Evolutionary conservation across 2,888 invertebrate species (phyloP).

Genomic region (Spilarctia lutea): DNA sequence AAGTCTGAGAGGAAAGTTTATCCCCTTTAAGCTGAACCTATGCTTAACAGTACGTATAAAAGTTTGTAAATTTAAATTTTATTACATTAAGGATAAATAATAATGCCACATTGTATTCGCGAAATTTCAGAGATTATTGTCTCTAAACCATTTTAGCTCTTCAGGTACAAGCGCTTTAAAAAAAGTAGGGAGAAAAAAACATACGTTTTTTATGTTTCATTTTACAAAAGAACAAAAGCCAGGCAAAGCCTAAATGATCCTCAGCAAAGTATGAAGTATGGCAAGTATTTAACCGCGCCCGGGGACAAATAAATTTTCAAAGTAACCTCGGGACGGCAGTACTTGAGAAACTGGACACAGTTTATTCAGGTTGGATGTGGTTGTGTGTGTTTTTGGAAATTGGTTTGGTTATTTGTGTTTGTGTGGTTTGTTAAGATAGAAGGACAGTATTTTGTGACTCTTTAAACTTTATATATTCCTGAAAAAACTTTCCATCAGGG

Average conservation of each 20-base stretch:
- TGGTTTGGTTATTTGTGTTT: slow-evolving; percentile 1
- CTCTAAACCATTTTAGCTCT: slow-evolving; percentile 27
- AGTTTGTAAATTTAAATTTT: slow-evolving; percentile 14
- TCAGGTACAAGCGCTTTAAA: slow-evolving; percentile 26
- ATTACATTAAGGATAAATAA: neutral
- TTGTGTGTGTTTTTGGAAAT: slow-evolving; percentile 13
- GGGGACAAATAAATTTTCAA: slow-evolving; percentile 53
- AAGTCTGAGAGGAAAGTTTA: neutral
- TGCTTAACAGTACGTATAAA: neutral
- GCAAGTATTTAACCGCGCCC: slow-evolving; percentile 51
- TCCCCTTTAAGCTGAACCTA: neutral
- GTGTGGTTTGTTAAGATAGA: neutral
- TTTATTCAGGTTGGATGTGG: slow-evolving; percentile 34
- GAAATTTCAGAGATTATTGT: slow-evolving; percentile 37
- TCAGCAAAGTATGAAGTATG: slow-evolving; percentile 54
- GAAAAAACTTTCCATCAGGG: no score
- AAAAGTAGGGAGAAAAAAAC: slow-evolving; percentile 25
- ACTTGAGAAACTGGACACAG: slow-evolving; percentile 47
- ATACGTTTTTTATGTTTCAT: slow-evolving; percentile 41
- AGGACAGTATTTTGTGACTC: neutral
- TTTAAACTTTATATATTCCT: no score
- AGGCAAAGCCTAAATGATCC: slow-evolving; percentile 52
- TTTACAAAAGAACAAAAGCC: slow-evolving; percentile 50
- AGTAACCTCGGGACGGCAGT: slow-evolving; percentile 44
- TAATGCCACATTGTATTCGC: slow-evolving; percentile 9